phyloP scores from a whole-genome alignment of 2,797 vertebrate species.

The Xenops minutus region DNA sequence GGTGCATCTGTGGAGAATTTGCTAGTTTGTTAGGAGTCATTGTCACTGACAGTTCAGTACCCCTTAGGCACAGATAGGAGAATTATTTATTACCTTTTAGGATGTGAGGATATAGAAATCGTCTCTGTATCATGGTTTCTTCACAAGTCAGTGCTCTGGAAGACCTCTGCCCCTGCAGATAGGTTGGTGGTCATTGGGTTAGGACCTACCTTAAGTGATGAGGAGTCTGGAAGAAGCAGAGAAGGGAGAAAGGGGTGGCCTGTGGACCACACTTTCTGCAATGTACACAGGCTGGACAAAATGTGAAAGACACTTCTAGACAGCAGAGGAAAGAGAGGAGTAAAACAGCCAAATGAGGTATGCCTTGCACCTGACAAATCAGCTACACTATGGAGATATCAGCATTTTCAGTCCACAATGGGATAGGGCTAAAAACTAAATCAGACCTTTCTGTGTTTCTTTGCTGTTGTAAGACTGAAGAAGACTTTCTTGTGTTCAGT shows the following conservation, averaged over 20 bases:
- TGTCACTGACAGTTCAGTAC: background rate
- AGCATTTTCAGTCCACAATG: background rate
- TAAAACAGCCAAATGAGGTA: background rate
- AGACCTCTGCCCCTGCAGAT: background rate
- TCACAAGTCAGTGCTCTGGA: background rate
- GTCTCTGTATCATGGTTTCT: background rate
- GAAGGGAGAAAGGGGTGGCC: background rate
- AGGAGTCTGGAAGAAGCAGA: background rate
- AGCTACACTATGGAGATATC: background rate
- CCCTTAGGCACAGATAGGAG: background rate
- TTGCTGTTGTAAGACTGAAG: background rate
- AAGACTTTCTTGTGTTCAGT: constrained; percentile 21
- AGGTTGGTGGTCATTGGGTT: background rate
- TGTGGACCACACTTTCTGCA: background rate
- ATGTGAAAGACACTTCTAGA: background rate
- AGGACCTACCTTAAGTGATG: background rate
- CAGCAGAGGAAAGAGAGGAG: background rate
- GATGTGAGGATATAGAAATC: background rate
- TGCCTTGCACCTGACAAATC: background rate
- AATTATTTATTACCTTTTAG: background rate
- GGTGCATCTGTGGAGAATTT: background rate
- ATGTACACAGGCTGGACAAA: background rate
- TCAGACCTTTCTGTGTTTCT: background rate
- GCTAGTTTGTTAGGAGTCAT: background rate
- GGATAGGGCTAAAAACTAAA: background rate